These are phyloP conservation scores for Mamestra brassicae DNA, from an alignment of 2,888 invertebrate species.

Conservation along the genomic window DNA sequence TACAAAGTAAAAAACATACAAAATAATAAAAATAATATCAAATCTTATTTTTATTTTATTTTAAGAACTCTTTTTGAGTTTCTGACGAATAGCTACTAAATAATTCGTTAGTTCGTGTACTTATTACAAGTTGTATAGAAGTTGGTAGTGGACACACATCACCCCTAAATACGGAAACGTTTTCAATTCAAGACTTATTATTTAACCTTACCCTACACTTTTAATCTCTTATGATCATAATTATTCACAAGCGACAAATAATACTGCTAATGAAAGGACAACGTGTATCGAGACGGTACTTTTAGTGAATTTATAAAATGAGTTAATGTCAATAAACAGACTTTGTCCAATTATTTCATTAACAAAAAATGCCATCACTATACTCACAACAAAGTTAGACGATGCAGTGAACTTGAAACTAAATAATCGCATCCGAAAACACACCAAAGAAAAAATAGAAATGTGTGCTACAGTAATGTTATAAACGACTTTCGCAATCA, in stretches of 20 bases:
- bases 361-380: slow-evolving; percentile 41
- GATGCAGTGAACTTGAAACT: slow-evolving; percentile 47
- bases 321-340: slow-evolving; percentile 57
- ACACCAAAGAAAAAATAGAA: slow-evolving; percentile 85
- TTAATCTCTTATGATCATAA: slow-evolving; percentile 71
- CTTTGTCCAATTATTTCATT: slow-evolving; percentile 56
- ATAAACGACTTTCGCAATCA: slow-evolving; percentile 71
- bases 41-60: slow-evolving; percentile 30
- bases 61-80: slow-evolving; percentile 2
- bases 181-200: slow-evolving; percentile 58
- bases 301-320: slow-evolving; percentile 19
- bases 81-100: slow-evolving; percentile 14
- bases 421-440: slow-evolving; percentile 64
- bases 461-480: slow-evolving; percentile 59
- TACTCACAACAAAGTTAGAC: slow-evolving; percentile 52
- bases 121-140: slow-evolving; percentile 38
- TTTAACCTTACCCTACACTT: slow-evolving; percentile 66
- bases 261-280: slow-evolving; percentile 76
- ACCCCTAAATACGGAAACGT: slow-evolving; percentile 40
- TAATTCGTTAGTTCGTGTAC: slow-evolving; percentile 23
- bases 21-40: slow-evolving; percentile 49
- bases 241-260: slow-evolving; percentile 76
- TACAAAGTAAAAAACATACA: slow-evolving; percentile 44
- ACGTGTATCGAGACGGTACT: slow-evolving; percentile 39
- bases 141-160: slow-evolving; percentile 49